phyloP scores from a whole-genome alignment of 2,888 invertebrate species.

The Spodoptera littoralis region DNA sequence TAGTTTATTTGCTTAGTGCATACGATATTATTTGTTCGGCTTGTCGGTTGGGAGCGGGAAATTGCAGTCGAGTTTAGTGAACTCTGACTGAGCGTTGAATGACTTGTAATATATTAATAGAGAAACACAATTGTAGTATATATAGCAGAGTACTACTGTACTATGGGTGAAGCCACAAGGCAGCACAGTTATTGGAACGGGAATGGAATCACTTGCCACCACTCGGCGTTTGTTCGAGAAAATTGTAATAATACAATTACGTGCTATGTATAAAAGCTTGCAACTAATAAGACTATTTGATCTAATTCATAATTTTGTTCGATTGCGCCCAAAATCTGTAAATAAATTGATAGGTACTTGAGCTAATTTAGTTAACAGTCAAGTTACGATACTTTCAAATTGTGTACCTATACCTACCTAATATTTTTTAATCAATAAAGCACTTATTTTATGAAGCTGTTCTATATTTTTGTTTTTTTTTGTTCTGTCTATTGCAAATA shows the following conservation, averaged over 20 bases:
- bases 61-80: conserved; percentile 49
- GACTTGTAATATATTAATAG: background rate
- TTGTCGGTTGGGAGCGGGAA: conserved; percentile 44
- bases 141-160: too few relatives aligned
- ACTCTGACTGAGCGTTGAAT: conserved; percentile 14
- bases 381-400: conserved; percentile 76
- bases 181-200: too few relatives aligned
- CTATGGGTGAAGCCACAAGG: too few relatives aligned
- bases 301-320: conserved; percentile 56
- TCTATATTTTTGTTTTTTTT: conserved; percentile 72
- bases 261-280: conserved; percentile 47
- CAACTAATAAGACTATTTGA: conserved; percentile 56
- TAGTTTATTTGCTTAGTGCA: conserved; percentile 64
- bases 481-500: conserved; percentile 21
- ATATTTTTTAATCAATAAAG: conserved; percentile 86
- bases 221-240: background rate
- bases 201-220: too few relatives aligned
- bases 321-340: conserved; percentile 68
- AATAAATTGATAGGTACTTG: conserved; percentile 67
- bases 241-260: conserved; percentile 19
- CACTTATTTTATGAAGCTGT: conserved; percentile 87
- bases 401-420: conserved; percentile 79
- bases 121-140: too few relatives aligned
- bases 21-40: conserved; percentile 53
- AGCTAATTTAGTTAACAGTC: conserved; percentile 72